phyloP scores from a whole-genome alignment of 2,113 vertebrate genomes.

The Hydrochoerus hydrochaeris region DNA sequence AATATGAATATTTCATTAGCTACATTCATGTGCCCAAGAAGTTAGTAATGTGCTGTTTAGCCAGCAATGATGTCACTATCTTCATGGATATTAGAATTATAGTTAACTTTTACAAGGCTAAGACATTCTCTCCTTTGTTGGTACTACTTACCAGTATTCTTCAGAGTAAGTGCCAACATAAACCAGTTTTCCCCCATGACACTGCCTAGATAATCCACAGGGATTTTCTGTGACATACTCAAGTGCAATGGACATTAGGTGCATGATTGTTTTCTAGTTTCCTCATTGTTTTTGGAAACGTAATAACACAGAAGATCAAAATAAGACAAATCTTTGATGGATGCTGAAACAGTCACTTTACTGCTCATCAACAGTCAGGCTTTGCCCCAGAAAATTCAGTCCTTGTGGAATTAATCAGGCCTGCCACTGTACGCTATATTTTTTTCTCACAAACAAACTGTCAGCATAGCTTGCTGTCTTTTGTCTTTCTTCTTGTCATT shows the following conservation, averaged over 20 bases:
- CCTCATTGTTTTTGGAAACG: not conserved
- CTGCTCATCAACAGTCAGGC: not conserved
- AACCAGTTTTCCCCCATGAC: not conserved
- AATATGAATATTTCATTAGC: not conserved
- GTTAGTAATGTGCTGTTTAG: not conserved
- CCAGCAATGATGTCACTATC: conserved; percentile 34
- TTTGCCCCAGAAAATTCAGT: not conserved
- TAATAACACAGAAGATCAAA: not conserved
- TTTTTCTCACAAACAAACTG: not conserved
- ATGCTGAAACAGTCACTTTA: not conserved
- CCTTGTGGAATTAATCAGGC: not conserved
- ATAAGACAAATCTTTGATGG: not conserved
- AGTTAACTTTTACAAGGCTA: conserved; percentile 60
- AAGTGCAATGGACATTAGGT: not conserved
- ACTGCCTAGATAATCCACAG: not conserved
- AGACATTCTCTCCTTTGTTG: not conserved
- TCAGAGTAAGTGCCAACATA: conserved; percentile 28
- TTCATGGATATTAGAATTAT: conserved; percentile 46
- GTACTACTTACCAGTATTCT: conserved; percentile 50
- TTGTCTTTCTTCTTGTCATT: conserved; percentile 40
- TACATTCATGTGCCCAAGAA: not conserved
- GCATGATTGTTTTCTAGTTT: not conserved
- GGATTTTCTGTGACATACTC: not conserved
- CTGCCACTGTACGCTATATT: not conserved
- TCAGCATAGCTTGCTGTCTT: not conserved